These are phyloP conservation scores for Eupithecia subfuscata DNA, from an alignment of 2,888 invertebrate genomes.

Conservation along the genomic window DNA sequence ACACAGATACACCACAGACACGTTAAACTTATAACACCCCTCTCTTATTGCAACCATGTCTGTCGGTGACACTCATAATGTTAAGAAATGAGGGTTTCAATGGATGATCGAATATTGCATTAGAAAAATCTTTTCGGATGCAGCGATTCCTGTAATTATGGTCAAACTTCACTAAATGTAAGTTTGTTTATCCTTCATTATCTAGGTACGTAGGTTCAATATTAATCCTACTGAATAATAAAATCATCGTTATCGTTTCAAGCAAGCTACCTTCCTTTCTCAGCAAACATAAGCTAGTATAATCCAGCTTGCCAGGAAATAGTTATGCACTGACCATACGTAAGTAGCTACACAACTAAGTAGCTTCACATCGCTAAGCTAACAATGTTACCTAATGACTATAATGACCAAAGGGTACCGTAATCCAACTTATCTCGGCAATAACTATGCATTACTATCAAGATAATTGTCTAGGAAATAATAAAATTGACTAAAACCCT, in stretches of 20 bases:
- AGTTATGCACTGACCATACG: conserved; percentile 5
- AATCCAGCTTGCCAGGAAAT: conserved; percentile 6
- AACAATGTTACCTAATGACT: conserved; percentile 17
- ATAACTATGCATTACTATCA: conserved; percentile 26
- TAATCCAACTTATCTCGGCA: conserved; percentile 23
- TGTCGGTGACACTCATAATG: neutral
- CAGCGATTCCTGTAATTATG: no score
- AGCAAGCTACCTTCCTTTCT: neutral
- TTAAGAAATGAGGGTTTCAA: neutral
- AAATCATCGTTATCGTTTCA: neutral
- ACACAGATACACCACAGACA: no score
- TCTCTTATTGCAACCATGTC: no score
- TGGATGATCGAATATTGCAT: no score
- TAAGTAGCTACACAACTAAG: conserved; percentile 8
- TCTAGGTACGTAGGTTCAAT: neutral
- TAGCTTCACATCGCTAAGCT: neutral
- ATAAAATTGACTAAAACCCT: conserved; percentile 27
- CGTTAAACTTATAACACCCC: no score
- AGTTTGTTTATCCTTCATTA: neutral
- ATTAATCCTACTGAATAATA: neutral
- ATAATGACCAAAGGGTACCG: conserved; percentile 21
- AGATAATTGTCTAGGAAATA: conserved; percentile 31
- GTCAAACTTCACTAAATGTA: no score
- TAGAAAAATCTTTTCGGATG: no score
- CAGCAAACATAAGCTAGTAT: neutral